phyloP scores from a whole-genome alignment of 2,888 invertebrate genomes.

The Proisotoma minuta region DNA sequence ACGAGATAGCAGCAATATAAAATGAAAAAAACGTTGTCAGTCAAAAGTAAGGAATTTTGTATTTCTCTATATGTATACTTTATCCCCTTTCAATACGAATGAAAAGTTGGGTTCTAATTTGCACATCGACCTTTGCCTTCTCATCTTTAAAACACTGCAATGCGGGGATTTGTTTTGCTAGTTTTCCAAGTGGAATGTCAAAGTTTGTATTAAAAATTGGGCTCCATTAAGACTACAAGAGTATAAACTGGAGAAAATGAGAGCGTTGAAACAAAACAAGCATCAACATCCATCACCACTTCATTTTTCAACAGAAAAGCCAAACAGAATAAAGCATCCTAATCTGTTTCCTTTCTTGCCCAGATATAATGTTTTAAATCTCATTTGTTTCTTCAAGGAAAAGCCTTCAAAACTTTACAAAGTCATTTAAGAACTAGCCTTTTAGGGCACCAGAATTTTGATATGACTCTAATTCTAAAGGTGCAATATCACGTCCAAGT shows the following conservation, averaged over 20 bases:
- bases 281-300: conserved; percentile 23
- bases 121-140: not conserved
- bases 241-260: conserved; percentile 9
- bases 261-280: conserved; percentile 20
- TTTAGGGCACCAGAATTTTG: too few relatives aligned
- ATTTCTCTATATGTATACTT: not conserved
- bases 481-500: too few relatives aligned
- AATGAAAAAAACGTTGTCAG: too few relatives aligned
- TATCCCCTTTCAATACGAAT: not conserved
- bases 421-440: too few relatives aligned
- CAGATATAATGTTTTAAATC: too few relatives aligned
- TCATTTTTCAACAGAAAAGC: conserved; percentile 17
- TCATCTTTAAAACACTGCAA: not conserved
- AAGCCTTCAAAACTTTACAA: too few relatives aligned
- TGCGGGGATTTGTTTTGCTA: not conserved
- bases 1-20: too few relatives aligned
- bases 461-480: too few relatives aligned
- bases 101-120: not conserved
- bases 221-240: not conserved
- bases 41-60: too few relatives aligned
- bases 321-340: too few relatives aligned
- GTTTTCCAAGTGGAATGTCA: not conserved
- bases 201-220: not conserved
- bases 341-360: not conserved
- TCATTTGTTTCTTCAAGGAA: too few relatives aligned